A percentile compares a stretch with the other conserved stretches of the same genome.
Evolutionary conservation across 2,797 vertebrate genomes (phyloP).

Genomic region (Sebastes steindachneri): DNA sequence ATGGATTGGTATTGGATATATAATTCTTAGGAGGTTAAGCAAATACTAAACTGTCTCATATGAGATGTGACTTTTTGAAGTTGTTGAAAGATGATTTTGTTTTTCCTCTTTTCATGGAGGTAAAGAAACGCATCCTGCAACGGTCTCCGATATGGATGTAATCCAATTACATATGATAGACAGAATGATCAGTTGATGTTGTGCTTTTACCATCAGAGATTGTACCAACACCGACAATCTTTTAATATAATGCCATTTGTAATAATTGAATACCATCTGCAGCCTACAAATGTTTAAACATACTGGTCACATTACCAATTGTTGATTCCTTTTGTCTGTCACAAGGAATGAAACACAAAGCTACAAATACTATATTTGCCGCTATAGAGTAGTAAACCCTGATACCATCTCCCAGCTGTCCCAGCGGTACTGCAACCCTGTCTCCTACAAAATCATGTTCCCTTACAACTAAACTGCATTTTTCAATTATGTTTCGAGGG

Average conservation of each 20-base stretch:
- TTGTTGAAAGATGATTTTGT: no score
- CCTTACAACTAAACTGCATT: no score
- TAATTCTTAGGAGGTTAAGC: no score
- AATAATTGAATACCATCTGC: not conserved
- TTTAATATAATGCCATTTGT: not conserved
- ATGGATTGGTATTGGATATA: no score
- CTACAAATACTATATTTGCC: not conserved
- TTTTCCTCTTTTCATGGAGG: not conserved
- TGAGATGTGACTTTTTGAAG: not conserved
- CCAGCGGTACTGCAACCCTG: no score
- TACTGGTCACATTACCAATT: not conserved
- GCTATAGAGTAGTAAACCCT: not conserved
- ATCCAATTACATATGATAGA: no score
- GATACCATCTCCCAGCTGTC: conserved; percentile 3
- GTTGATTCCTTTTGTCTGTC: not conserved
- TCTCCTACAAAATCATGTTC: no score
- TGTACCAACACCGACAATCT: not conserved
- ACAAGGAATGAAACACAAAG: no score
- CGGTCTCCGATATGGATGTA: no score
- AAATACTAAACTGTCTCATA: not conserved
- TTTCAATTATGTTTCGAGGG: no score
- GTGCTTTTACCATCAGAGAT: not conserved
- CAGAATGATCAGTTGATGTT: not conserved
- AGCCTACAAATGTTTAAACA: not conserved
- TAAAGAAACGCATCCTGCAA: not conserved